These are phyloP conservation scores for Nebria salina DNA, from an alignment of 2,888 invertebrate genomes.

Conservation along the genomic window DNA sequence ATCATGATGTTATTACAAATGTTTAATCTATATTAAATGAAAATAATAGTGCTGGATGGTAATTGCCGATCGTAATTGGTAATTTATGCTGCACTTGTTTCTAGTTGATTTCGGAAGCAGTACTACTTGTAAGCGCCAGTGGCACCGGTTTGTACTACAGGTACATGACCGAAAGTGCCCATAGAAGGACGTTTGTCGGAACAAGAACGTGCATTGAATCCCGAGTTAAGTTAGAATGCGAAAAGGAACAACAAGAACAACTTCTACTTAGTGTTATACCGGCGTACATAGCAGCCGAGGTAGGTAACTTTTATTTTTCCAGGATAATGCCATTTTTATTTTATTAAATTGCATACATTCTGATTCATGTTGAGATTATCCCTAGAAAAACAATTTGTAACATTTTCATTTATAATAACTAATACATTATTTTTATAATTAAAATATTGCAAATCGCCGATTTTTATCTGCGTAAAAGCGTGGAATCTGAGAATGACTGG, in stretches of 20 bases:
- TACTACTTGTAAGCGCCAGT: constrained; percentile 81
- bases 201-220: constrained; percentile 92
- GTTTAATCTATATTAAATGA: no score
- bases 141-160: constrained; percentile 89
- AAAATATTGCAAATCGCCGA: no score
- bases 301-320: constrained; percentile 60
- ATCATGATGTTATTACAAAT: no score
- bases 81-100: constrained; percentile 49
- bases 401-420: no score
- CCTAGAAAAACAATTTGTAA: no score
- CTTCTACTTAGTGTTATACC: constrained; percentile 92
- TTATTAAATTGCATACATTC: background rate
- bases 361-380: no score
- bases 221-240: constrained; percentile 90
- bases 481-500: no score
- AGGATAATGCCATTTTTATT: background rate
- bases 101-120: constrained; percentile 80
- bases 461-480: no score
- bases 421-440: no score
- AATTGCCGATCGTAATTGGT: background rate
- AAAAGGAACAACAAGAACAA: constrained; percentile 93
- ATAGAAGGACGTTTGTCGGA: constrained; percentile 87
- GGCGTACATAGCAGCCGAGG: constrained; percentile 94
- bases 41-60: background rate
- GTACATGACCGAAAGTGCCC: constrained; percentile 86